A percentile compares a stretch with the other conserved stretches of the same genome.
Evolutionary conservation across 2,797 vertebrate genomes (phyloP).

Genomic region (Hyperoplus immaculatus): DNA sequence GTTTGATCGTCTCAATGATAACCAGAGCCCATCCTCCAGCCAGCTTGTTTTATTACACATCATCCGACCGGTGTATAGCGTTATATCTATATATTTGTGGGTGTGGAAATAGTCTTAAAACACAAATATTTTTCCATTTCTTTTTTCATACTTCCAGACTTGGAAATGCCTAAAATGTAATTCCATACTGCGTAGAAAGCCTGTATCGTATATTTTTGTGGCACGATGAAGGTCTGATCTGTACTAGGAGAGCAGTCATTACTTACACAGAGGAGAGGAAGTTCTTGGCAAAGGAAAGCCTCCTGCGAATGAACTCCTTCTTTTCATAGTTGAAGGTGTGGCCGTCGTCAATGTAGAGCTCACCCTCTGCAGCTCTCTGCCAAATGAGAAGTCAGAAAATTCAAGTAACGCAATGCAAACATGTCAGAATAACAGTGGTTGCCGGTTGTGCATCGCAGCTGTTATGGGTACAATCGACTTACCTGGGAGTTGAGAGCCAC

Average conservation of each 20-base stretch:
- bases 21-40: no score
- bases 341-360: slow-evolving; percentile 93
- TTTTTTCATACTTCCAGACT: no score
- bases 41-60: no score
- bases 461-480: background rate
- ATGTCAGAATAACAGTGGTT: background rate
- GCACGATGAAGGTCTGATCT: background rate
- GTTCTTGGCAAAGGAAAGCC: slow-evolving; percentile 85
- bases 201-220: background rate
- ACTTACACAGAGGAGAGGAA: slow-evolving; percentile 88
- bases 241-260: background rate
- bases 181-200: no score
- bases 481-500: slow-evolving; percentile 91
- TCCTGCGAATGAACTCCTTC: slow-evolving; percentile 88
- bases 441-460: background rate
- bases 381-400: slow-evolving; percentile 15
- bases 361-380: slow-evolving; percentile 90
- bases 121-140: no score
- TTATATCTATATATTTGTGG: no score
- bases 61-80: no score
- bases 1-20: no score
- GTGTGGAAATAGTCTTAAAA: no score
- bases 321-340: slow-evolving; percentile 90
- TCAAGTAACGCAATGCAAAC: background rate
- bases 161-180: no score